Percentiles rank a stretch among this genome's conserved stretches.
Evolutionary conservation across 2,113 vertebrate species (phyloP).

Genomic region (Sorex fumeus): DNA sequence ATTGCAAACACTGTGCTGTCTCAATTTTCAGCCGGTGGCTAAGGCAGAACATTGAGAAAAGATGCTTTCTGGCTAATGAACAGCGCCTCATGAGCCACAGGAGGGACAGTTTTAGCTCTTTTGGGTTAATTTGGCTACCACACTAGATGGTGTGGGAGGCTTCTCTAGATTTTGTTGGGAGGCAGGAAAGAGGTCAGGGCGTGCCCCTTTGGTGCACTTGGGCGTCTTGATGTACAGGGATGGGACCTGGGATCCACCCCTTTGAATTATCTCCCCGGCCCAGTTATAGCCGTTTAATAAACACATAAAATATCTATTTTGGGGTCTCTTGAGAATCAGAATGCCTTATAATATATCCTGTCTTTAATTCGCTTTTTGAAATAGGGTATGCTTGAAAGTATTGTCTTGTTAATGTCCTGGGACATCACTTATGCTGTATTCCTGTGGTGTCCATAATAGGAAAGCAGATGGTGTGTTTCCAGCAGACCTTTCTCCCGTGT

Average conservation of each 20-base stretch:
- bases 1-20: background rate
- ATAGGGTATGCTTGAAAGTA: background rate
- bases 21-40: slow-evolving; percentile 2
- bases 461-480: background rate
- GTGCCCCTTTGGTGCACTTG: too few species aligned
- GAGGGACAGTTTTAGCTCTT: too few species aligned
- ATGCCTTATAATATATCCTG: background rate
- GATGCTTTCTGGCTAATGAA: too few species aligned
- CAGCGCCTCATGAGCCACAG: too few species aligned
- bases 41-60: too few species aligned
- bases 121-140: too few species aligned
- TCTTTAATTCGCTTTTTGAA: slow-evolving; percentile 8
- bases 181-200: too few species aligned
- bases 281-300: slow-evolving; percentile 21
- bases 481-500: background rate
- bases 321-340: background rate
- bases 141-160: too few species aligned
- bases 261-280: background rate
- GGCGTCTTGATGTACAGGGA: too few species aligned
- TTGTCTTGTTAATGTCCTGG: background rate
- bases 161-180: too few species aligned
- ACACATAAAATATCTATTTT: background rate
- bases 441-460: background rate
- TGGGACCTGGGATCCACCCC: too few species aligned
- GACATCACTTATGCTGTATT: background rate